Percentiles rank a stretch among this genome's conserved stretches.
phyloP scores from a whole-genome alignment of 2,888 invertebrate genomes.

The Cotesia congregata region DNA sequence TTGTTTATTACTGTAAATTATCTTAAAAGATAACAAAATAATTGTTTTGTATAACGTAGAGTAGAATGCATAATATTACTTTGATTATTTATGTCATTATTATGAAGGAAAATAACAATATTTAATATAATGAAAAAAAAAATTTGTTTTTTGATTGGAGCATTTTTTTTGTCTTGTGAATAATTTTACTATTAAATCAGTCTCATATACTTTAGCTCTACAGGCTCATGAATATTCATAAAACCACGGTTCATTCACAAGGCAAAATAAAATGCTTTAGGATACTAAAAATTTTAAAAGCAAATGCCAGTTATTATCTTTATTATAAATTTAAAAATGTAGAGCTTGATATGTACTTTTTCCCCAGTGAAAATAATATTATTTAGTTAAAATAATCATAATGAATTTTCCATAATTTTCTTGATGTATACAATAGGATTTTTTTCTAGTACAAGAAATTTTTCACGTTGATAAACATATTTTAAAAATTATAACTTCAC shows the following conservation, averaged over 20 bases:
- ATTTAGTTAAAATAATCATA: too few species aligned
- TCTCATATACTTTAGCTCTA: constrained; percentile 63
- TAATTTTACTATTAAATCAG: constrained; percentile 69
- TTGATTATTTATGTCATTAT: constrained; percentile 6
- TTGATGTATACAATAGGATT: constrained; percentile 14
- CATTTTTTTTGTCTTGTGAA: constrained; percentile 51
- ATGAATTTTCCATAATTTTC: background rate
- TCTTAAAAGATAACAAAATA: background rate
- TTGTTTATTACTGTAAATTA: background rate
- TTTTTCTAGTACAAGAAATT: constrained; percentile 5
- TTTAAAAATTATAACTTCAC: constrained; percentile 62
- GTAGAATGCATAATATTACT: background rate
- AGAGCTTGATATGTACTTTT: background rate
- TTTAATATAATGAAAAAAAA: constrained; percentile 38
- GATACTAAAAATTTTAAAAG: constrained; percentile 48
- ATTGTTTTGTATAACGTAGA: background rate
- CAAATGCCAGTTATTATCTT: constrained; percentile 68
- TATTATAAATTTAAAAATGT: constrained; percentile 7
- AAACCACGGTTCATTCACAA: constrained; percentile 24
- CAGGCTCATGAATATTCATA: constrained; percentile 33
- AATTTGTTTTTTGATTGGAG: constrained; percentile 44
- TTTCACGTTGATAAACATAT: constrained; percentile 24
- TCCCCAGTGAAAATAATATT: too few species aligned
- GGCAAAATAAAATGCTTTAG: constrained; percentile 39
- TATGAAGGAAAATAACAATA: too few species aligned